phyloP scores from a whole-genome alignment of 2,113 vertebrate species.

The Oreochromis aureus region DNA sequence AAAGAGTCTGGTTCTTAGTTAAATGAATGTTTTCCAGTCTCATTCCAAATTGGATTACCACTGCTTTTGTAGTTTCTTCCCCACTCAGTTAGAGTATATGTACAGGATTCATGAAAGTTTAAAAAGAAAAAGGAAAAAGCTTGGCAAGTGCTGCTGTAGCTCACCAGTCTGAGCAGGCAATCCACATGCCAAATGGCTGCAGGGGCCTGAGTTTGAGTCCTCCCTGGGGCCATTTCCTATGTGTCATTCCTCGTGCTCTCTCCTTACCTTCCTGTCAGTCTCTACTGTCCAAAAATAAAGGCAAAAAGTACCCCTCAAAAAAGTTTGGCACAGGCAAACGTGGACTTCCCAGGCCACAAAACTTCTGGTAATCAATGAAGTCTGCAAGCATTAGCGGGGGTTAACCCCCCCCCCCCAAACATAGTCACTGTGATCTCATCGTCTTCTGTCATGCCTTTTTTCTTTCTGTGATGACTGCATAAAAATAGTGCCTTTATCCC shows the following conservation, averaged over 20 bases:
- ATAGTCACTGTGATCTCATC: background rate
- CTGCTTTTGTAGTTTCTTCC: too few relatives aligned
- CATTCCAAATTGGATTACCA: background rate
- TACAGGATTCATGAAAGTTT: too few relatives aligned
- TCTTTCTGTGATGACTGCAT: background rate
- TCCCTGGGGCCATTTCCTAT: background rate
- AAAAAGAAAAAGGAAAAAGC: too few relatives aligned
- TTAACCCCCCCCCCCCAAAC: too few relatives aligned
- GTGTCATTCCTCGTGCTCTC: background rate
- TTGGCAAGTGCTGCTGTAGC: background rate
- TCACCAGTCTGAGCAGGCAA: background rate
- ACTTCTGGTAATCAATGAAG: background rate
- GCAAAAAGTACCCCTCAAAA: background rate
- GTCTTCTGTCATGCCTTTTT: background rate
- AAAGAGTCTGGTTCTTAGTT: too few relatives aligned
- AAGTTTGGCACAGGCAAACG: background rate
- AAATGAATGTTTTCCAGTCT: background rate
- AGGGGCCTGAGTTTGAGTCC: background rate
- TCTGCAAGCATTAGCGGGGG: background rate
- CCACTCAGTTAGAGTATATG: too few relatives aligned
- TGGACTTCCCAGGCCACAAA: background rate
- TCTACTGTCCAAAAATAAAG: background rate
- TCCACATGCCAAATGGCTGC: background rate
- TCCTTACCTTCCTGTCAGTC: background rate
- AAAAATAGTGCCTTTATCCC: background rate